Conservation (phyloP, 1,140 invertebrate genomes). For the Triops cancriformis region DNA sequence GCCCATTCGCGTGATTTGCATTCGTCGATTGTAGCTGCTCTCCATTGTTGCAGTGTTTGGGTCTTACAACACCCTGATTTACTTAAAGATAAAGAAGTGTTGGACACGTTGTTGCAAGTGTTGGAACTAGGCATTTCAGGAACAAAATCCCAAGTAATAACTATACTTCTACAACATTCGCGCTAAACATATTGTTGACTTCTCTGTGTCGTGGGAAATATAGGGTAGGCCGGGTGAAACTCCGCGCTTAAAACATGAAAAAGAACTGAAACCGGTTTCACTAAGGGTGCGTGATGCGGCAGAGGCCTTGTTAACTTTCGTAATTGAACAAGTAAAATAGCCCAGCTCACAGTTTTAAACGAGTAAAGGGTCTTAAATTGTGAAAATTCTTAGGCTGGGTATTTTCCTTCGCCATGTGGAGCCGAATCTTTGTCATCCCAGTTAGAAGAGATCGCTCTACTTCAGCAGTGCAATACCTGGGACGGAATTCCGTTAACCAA, state of each 20-base stretch:
- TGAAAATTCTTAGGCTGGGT: slow-evolving; percentile 51
- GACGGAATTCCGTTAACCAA: slow-evolving; percentile 42
- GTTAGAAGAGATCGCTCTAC: slow-evolving; percentile 74
- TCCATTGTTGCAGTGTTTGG: slow-evolving; percentile 85
- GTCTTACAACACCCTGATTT: slow-evolving; percentile 77
- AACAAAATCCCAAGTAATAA: slow-evolving; percentile 61
- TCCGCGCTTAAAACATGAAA: slow-evolving; percentile 88
- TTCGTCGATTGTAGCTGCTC: slow-evolving; percentile 92
- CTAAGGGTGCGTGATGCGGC: slow-evolving; percentile 93
- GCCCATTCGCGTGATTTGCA: slow-evolving; percentile 96
- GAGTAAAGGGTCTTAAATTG: slow-evolving; percentile 46
- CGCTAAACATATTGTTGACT: slow-evolving; percentile 24
- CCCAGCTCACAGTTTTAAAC: slow-evolving; percentile 84
- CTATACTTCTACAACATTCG: background rate
- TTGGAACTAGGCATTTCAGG: slow-evolving; percentile 96
- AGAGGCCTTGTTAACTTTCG: slow-evolving; percentile 78
- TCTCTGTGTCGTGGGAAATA: background rate
- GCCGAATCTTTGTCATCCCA: slow-evolving; percentile 74
- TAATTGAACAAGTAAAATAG: slow-evolving; percentile 84
- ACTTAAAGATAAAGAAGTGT: slow-evolving; percentile 81
- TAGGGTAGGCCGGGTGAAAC: slow-evolving; percentile 76
- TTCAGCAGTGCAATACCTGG: slow-evolving; percentile 62
- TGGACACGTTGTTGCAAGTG: slow-evolving; percentile 87
- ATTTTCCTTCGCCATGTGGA: slow-evolving; percentile 74
- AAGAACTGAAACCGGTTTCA: slow-evolving; percentile 89